Conservation (phyloP, 2,888 invertebrate genomes). For the Coelopa pilipes region DNA sequence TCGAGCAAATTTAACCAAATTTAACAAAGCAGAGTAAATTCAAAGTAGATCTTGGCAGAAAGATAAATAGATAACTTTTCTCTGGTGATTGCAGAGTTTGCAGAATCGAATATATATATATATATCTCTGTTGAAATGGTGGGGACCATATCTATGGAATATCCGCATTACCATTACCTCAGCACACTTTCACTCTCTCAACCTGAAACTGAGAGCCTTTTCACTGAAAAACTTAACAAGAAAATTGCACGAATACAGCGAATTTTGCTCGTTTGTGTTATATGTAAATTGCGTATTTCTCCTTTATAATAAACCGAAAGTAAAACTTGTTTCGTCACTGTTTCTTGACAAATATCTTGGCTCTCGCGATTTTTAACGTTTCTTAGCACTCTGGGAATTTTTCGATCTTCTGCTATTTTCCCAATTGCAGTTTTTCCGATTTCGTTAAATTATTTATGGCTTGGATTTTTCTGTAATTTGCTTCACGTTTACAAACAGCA, state of each 20-base stretch:
- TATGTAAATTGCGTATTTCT: neutral
- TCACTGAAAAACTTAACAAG: constrained; percentile 7
- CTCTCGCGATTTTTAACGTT: neutral
- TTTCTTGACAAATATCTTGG: neutral
- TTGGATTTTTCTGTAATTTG: constrained; percentile 32
- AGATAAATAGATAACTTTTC: no score
- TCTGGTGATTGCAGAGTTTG: no score
- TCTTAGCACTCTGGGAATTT: constrained; percentile 3
- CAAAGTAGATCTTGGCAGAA: no score
- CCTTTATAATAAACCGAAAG: constrained; percentile 11
- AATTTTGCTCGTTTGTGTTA: constrained; percentile 19
- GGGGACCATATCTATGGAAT: neutral
- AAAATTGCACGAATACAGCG: constrained; percentile 22
- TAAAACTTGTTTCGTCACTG: constrained; percentile 8
- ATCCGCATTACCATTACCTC: constrained; percentile 2
- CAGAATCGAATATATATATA: no score
- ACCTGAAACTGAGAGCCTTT: neutral
- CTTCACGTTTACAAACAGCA: constrained; percentile 37
- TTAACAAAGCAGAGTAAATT: no score
- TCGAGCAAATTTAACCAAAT: neutral
- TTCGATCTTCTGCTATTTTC: constrained; percentile 8
- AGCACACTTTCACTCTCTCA: constrained; percentile 33
- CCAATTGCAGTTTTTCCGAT: constrained; percentile 37
- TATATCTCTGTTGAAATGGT: no score
- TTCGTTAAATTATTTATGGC: constrained; percentile 34